Evolutionary conservation across 1,140 invertebrate species (phyloP).

Genomic region (Lanistes nyassanus): DNA sequence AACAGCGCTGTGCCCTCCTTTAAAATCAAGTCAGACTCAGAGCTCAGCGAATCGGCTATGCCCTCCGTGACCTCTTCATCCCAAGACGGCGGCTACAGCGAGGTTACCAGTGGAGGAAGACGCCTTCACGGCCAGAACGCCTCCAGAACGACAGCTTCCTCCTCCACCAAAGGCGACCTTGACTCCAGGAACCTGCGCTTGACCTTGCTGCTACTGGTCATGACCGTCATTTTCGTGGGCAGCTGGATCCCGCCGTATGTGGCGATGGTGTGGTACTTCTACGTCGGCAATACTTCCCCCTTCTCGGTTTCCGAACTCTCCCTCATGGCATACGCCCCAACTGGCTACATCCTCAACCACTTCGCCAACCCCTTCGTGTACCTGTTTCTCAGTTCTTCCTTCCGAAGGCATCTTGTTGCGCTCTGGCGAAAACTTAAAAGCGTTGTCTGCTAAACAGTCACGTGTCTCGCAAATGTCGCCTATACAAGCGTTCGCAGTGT

Average conservation of each 20-base stretch:
- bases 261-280: constrained; percentile 25
- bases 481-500: no score
- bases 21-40: no score
- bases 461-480: neutral
- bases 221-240: constrained; percentile 26
- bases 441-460: neutral
- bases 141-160: no score
- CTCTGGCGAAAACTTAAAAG: constrained; percentile 3
- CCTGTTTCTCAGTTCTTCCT: constrained; percentile 18
- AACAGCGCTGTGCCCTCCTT: no score
- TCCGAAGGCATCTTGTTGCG: neutral
- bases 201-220: constrained; percentile 22
- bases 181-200: constrained; percentile 14
- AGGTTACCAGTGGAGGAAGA: no score
- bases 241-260: constrained; percentile 32
- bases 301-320: constrained; percentile 5
- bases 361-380: constrained; percentile 29
- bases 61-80: no score
- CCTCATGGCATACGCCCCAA: constrained; percentile 16
- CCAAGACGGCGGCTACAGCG: no score
- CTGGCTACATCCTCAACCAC: constrained; percentile 26
- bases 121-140: no score
- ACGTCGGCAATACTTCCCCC: constrained; percentile 18
- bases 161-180: neutral
- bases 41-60: no score